A percentile compares a stretch with the other conserved stretches of the same genome.
Conservation (phyloP, 2,113 vertebrate species). For the Forbesichthys papilliferus region DNA sequence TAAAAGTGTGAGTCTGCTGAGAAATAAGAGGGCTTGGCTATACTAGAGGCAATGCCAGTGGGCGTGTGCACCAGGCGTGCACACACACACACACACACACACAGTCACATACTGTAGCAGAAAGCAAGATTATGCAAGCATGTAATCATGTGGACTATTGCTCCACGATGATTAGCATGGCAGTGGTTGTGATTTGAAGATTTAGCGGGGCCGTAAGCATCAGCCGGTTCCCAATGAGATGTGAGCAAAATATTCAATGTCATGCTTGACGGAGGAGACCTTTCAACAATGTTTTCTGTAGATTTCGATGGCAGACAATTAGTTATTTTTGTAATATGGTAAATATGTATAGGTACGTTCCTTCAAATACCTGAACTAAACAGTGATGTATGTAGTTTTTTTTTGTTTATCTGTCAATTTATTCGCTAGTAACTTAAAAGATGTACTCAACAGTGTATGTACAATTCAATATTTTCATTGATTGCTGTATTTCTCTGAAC, state of each 20-base stretch:
- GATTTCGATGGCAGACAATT: no score
- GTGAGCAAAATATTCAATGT: slow-evolving; percentile 45
- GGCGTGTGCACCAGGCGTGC: not conserved
- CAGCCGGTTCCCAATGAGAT: slow-evolving; percentile 26
- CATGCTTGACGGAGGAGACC: slow-evolving; percentile 29
- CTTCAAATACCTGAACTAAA: no score
- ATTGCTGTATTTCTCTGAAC: no score
- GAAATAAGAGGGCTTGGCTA: not conserved
- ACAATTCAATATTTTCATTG: no score
- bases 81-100: not conserved
- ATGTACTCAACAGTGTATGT: no score
- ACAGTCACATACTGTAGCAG: not conserved
- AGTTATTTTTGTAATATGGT: no score
- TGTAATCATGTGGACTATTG: slow-evolving; percentile 21
- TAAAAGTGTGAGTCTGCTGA: not conserved
- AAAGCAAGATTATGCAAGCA: slow-evolving; percentile 26
- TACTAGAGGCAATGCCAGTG: slow-evolving; percentile 11
- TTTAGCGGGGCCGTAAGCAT: slow-evolving; percentile 28
- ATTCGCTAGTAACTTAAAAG: no score
- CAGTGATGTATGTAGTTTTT: not conserved
- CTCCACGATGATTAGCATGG: slow-evolving; percentile 14
- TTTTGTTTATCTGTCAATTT: not conserved
- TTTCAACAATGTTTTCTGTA: no score
- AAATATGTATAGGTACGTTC: no score
- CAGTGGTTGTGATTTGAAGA: slow-evolving; percentile 38